A percentile compares a stretch with the other conserved stretches of the same genome.
Evolutionary conservation across 92 coral and sea anemone genomes (phyloP).

Genomic region (Montipora capitata): DNA sequence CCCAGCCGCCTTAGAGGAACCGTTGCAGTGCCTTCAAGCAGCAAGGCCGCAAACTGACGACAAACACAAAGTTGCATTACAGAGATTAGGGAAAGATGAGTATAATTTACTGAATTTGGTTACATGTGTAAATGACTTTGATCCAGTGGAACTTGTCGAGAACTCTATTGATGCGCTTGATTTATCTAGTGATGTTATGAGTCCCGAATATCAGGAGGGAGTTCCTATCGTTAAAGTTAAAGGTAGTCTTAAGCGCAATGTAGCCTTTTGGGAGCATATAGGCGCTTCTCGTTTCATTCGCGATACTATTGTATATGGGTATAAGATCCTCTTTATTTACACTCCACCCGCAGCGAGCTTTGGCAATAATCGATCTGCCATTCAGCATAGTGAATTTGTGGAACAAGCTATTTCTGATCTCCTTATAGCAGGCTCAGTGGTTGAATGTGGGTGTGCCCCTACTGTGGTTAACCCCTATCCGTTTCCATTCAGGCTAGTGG

Average conservation of each 20-base stretch:
- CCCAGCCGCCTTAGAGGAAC: slow-evolving; percentile 30
- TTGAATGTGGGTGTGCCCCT: too few species aligned
- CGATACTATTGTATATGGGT: too few species aligned
- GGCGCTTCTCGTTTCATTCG: neutral
- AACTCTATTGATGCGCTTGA: slow-evolving; percentile 33
- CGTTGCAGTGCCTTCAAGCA: slow-evolving; percentile 18
- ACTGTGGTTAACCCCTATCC: too few species aligned
- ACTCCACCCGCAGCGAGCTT: too few species aligned
- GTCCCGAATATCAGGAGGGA: slow-evolving; percentile 39
- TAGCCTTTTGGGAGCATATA: slow-evolving; percentile 21
- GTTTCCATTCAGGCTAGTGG: too few species aligned
- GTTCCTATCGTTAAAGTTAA: neutral
- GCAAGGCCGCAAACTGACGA: slow-evolving; percentile 24
- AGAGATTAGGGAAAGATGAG: slow-evolving; percentile 58
- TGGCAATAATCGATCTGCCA: too few species aligned
- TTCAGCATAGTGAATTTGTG: too few species aligned
- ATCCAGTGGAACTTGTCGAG: slow-evolving; percentile 18
- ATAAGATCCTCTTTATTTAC: too few species aligned
- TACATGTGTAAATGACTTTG: slow-evolving; percentile 14
- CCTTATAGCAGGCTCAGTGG: too few species aligned
- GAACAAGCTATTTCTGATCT: too few species aligned
- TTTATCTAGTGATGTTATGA: slow-evolving; percentile 13
- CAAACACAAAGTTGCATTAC: slow-evolving; percentile 38
- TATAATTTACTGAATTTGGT: slow-evolving; percentile 19
- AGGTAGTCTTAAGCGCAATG: slow-evolving; percentile 6